Base-by-base conservation (phyloP, 1,140 invertebrate genomes). In the Drosophila parvula region DNA sequence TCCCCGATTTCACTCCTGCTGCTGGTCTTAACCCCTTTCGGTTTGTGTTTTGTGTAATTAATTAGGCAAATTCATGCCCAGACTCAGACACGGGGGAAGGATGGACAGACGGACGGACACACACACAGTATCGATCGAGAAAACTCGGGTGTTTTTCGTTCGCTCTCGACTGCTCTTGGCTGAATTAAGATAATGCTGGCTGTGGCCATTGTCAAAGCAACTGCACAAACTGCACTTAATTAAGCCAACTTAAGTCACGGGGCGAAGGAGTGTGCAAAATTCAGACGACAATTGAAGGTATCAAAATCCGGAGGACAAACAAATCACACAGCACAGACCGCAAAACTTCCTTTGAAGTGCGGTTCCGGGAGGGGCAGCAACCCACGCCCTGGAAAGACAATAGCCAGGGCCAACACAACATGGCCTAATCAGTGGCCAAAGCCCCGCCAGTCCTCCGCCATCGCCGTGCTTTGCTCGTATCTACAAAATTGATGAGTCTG, bases 401-500 rank as follows among this genome's bases (percentile, higher is more conserved):
- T 78, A 62, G 65, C 58, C 75, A 41, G 74, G 16, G 18, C 74
- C 74, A 34, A 48, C 63, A 69, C 53, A 57, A 78, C 76, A 71
- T 71, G 65, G 65, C 53, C 76, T 78, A 78, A 78, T 78, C 74
- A 78, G 74, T 78, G 75, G 76, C 56, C 57, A 47, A 56, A 43
- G 44, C 27, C 47, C 61, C 51, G 41, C 16, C 51, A 11, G 12
- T 36, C 14, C 41, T 36, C 30, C 32, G 9, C 11, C 38, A 4
- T 16, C 7, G 18, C 45, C 28, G 2, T 14, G 28, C 45, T 34
- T 36, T 9, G 34, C 58, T 41, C 59, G 74, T 91, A 91, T 91
- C 89, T 91, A 91, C 85, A 91, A 91, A 91, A 91, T 91, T 91
- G 89, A 91, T 91, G 89, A 91, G 90, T 88, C 89, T 91, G 89